phyloP scores from a whole-genome alignment of 2,888 invertebrate species.

The Hyles lineata region DNA sequence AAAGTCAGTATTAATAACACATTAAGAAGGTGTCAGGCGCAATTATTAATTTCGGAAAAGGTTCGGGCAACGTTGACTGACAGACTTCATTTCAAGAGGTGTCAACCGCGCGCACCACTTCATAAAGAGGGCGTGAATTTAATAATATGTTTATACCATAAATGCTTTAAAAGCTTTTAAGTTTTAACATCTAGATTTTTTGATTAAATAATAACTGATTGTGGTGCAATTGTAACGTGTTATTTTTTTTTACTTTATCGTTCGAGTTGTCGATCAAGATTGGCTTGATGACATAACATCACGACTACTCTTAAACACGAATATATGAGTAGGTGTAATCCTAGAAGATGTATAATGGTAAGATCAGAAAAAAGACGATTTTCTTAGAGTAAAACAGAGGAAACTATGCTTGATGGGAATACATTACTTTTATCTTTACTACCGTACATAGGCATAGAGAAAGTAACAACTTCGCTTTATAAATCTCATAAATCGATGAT shows the following conservation, averaged over 20 bases:
- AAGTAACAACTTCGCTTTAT: too few species aligned
- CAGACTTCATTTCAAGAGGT: conserved; percentile 12
- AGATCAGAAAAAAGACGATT: too few species aligned
- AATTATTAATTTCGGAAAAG: conserved; percentile 15
- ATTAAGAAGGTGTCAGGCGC: conserved; percentile 7
- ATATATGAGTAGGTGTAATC: too few species aligned
- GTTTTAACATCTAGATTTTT: conserved; percentile 1
- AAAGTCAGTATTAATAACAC: conserved; percentile 18
- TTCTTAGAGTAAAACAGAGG: too few species aligned
- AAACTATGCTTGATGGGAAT: too few species aligned
- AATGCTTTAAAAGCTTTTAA: conserved; percentile 10
- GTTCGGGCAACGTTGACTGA: conserved; percentile 6
- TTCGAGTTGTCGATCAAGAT: too few species aligned
- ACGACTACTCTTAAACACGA: too few species aligned
- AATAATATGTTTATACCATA: conserved; percentile 22
- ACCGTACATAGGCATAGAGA: too few species aligned
- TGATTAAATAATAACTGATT: conserved; percentile 3
- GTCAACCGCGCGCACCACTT: background rate
- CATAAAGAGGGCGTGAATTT: conserved; percentile 2
- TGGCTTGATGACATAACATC: too few species aligned
- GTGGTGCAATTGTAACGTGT: background rate
- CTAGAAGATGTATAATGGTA: too few species aligned
- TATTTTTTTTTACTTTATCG: background rate
- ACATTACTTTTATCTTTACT: too few species aligned
- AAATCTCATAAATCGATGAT: too few species aligned